Conservation (phyloP, 2,888 invertebrate species). For the Scotopteryx bipunctaria region DNA sequence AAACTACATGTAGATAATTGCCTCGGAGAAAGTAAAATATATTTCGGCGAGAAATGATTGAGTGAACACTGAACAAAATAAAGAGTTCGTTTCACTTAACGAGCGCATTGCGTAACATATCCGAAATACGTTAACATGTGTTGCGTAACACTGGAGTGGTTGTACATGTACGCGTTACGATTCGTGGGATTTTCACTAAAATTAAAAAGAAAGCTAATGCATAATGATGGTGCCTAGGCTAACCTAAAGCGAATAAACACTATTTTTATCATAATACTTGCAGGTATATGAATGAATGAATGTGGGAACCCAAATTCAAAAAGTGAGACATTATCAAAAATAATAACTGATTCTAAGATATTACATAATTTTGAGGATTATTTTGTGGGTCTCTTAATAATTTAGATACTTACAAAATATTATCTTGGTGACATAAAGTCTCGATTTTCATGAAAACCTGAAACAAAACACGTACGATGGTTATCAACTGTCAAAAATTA, state of each 20-base stretch:
- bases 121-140: constrained; percentile 40
- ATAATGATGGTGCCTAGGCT: constrained; percentile 3
- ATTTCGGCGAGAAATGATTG: constrained; percentile 72
- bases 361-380: too few relatives aligned
- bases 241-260: too few relatives aligned
- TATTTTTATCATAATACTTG: not conserved
- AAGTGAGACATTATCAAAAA: too few relatives aligned
- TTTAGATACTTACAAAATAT: constrained; percentile 57
- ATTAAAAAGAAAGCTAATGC: constrained; percentile 33
- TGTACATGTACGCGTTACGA: constrained; percentile 28
- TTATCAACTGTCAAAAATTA: too few relatives aligned
- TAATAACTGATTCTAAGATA: too few relatives aligned
- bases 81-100: constrained; percentile 61
- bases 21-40: constrained; percentile 72
- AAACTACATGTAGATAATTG: constrained; percentile 60
- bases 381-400: too few relatives aligned
- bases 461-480: too few relatives aligned
- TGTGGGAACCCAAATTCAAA: too few relatives aligned
- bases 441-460: constrained; percentile 67
- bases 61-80: constrained; percentile 60
- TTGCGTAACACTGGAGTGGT: constrained; percentile 44
- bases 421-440: constrained; percentile 77
- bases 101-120: constrained; percentile 55
- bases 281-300: not conserved
- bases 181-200: constrained; percentile 26